A percentile compares a stretch with the other conserved stretches of the same genome.
phyloP scores from a whole-genome alignment of 1,140 invertebrate genomes.

The Hydropsyche tenuis region DNA sequence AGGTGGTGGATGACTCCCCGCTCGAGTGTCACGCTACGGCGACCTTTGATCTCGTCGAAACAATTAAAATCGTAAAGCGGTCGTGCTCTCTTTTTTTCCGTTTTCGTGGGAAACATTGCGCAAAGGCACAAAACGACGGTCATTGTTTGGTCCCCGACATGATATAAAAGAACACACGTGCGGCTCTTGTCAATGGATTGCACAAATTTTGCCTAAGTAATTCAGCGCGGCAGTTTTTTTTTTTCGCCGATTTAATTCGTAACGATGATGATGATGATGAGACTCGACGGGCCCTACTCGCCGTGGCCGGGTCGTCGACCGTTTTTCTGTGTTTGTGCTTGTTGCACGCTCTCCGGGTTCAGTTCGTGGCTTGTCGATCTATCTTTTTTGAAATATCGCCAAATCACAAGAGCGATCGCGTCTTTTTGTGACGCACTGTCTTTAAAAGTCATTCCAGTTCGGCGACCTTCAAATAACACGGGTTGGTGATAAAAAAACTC shows the following conservation, averaged over 20 bases:
- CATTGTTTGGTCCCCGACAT: constrained; percentile 4
- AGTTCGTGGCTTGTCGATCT: constrained; percentile 20
- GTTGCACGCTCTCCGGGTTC: constrained; percentile 2
- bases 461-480: too few species aligned
- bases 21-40: constrained; percentile 3
- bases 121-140: constrained; percentile 1
- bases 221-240: background rate
- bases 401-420: constrained; percentile 1
- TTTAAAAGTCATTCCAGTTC: too few species aligned
- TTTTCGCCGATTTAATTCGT: constrained; percentile 11
- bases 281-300: background rate
- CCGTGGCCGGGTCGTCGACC: constrained; percentile 15
- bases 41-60: constrained; percentile 12
- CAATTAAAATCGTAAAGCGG: constrained; percentile 1
- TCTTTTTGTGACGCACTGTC: too few species aligned
- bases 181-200: background rate
- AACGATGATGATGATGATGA: background rate
- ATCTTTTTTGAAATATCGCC: constrained; percentile 26
- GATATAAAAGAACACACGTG: background rate
- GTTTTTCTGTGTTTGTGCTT: background rate
- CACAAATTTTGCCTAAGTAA: background rate
- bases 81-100: background rate
- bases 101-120: constrained; percentile 17
- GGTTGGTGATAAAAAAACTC: too few species aligned
- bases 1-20: background rate